A percentile compares a stretch with the other conserved stretches of the same genome.
Evolutionary conservation across 1,140 invertebrate genomes (phyloP).

Genomic region (Musca vetustissima): DNA sequence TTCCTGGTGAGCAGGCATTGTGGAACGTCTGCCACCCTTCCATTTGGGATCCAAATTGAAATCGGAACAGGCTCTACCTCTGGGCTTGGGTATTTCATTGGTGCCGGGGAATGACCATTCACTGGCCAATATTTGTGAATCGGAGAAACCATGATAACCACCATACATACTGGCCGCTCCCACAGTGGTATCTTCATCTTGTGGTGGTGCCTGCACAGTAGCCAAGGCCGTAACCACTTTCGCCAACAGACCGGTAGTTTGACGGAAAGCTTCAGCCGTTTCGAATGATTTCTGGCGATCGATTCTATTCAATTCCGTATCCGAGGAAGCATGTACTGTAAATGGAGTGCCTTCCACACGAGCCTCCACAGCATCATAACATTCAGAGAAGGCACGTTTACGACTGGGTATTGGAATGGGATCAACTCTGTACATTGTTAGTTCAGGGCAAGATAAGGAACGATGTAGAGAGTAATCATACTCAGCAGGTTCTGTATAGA

Average conservation of each 20-base stretch:
- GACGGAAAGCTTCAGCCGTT: slow-evolving; percentile 62
- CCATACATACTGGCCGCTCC: slow-evolving; percentile 35
- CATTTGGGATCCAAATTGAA: slow-evolving; percentile 43
- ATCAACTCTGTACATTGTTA: slow-evolving; percentile 59
- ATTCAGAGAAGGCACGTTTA: slow-evolving; percentile 66
- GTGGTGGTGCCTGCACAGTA: slow-evolving; percentile 60
- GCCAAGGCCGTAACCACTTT: slow-evolving; percentile 74
- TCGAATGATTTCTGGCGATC: slow-evolving; percentile 75
- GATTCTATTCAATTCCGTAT: slow-evolving; percentile 74
- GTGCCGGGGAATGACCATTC: slow-evolving; percentile 60
- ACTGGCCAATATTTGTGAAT: slow-evolving; percentile 69
- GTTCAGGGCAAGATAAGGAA: slow-evolving; percentile 64
- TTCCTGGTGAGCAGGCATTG: slow-evolving; percentile 36
- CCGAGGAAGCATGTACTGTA: slow-evolving; percentile 61
- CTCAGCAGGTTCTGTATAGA: slow-evolving; percentile 47
- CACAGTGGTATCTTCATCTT: slow-evolving; percentile 44
- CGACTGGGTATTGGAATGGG: slow-evolving; percentile 58
- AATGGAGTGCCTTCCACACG: slow-evolving; percentile 25
- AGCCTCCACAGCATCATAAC: slow-evolving; percentile 48
- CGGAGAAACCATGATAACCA: slow-evolving; percentile 67
- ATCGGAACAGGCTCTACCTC: slow-evolving; percentile 59
- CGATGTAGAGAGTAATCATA: slow-evolving; percentile 35
- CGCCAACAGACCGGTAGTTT: slow-evolving; percentile 72
- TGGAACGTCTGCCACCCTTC: slow-evolving; percentile 31
- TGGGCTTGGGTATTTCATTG: slow-evolving; percentile 56